Conservation (phyloP, 2,888 invertebrate genomes). For the Margaritifera margaritifera region DNA sequence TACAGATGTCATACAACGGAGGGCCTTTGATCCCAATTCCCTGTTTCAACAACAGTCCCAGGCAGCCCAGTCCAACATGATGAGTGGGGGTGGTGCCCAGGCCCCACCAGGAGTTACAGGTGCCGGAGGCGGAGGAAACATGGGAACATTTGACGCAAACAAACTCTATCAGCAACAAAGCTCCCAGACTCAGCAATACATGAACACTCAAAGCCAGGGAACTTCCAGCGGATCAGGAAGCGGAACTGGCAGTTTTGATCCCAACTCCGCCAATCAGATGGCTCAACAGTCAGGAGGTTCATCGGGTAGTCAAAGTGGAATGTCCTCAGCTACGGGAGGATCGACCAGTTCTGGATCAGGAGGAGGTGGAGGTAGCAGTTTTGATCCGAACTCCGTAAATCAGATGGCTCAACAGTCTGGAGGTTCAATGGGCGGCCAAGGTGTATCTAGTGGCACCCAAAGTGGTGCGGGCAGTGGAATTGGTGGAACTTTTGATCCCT, state of each 20-base stretch:
- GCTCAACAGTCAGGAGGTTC: constrained; percentile 21
- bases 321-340: not conserved
- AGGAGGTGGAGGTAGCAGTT: constrained; percentile 5
- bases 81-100: constrained; percentile 22
- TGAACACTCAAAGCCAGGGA: constrained; percentile 12
- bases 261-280: constrained; percentile 23
- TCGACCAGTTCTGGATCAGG: constrained; percentile 4
- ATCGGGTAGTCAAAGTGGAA: constrained; percentile 11
- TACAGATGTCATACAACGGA: constrained; percentile 6
- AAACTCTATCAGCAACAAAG: constrained; percentile 15
- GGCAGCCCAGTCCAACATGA: constrained; percentile 28
- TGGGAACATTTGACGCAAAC: constrained; percentile 35
- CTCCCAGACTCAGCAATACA: constrained; percentile 11
- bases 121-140: constrained; percentile 14
- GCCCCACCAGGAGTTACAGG: constrained; percentile 19
- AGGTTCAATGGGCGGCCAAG: constrained; percentile 1
- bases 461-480: constrained; percentile 6
- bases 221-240: constrained; percentile 10
- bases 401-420: constrained; percentile 4
- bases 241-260: constrained; percentile 22
- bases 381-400: constrained; percentile 11
- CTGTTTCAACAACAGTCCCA: constrained; percentile 36
- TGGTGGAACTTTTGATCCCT: constrained; percentile 10
- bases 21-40: constrained; percentile 41
- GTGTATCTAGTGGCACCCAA: not conserved